Conservation (phyloP, 2,113 vertebrate species). For the Sterrhoptilus dennistouni region DNA sequence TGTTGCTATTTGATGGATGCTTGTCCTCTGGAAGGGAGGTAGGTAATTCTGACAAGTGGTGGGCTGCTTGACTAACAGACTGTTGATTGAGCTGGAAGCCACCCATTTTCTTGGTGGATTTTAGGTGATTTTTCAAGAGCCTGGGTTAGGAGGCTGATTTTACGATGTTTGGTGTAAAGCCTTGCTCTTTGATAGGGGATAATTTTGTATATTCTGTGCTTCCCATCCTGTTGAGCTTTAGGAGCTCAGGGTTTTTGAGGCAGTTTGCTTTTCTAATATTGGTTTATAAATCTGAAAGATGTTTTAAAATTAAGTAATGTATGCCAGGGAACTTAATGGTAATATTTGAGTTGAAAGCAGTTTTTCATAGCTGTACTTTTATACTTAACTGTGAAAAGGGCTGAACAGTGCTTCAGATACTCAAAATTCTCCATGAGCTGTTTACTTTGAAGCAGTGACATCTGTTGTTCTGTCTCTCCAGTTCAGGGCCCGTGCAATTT, state of each 20-base stretch:
- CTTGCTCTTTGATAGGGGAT: not conserved
- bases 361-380: not conserved
- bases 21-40: not conserved
- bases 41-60: not conserved
- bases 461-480: not conserved
- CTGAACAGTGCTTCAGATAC: not conserved
- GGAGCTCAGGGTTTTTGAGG: not conserved
- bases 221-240: not conserved
- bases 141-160: not conserved
- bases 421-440: not conserved
- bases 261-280: not conserved
- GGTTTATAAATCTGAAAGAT: not conserved
- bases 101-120: not conserved
- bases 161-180: rapidly evolving
- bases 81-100: not conserved
- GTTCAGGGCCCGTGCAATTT: not conserved
- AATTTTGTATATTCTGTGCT: not conserved
- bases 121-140: not conserved
- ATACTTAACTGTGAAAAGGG: not conserved
- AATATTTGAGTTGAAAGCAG: not conserved
- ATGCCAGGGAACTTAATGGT: not conserved
- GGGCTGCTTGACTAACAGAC: not conserved
- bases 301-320: not conserved
- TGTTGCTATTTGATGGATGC: not conserved
- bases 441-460: not conserved